These are phyloP conservation scores for Hucho hucho DNA, from an alignment of 2,113 vertebrate species.

Conservation along the genomic window DNA sequence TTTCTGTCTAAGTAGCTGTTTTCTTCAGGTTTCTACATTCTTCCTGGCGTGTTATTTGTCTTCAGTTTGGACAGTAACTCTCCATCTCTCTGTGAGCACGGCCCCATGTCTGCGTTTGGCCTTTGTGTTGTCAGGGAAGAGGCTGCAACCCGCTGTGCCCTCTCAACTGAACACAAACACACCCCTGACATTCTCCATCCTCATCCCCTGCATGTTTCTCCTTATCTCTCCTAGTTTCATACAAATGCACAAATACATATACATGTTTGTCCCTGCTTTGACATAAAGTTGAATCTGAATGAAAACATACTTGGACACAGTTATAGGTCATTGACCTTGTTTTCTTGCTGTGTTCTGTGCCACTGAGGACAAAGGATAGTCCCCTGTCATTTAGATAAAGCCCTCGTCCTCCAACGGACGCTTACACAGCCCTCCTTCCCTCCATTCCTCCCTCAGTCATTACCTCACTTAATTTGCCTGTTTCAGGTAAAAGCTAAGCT, in stretches of 20 bases:
- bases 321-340: conserved; percentile 34
- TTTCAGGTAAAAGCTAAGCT: background rate
- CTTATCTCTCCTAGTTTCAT: background rate
- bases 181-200: conserved; percentile 34
- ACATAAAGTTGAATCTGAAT: conserved; percentile 1
- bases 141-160: conserved; percentile 15
- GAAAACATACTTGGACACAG: conserved; percentile 40
- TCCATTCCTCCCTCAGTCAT: conserved; percentile 16
- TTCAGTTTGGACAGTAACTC: background rate
- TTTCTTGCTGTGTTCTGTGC: background rate
- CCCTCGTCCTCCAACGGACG: conserved; percentile 12
- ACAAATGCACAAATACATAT: background rate
- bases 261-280: background rate
- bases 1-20: background rate
- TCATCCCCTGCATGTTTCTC: conserved; percentile 10
- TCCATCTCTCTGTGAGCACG: background rate
- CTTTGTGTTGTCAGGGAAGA: background rate
- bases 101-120: conserved; percentile 12
- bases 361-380: background rate
- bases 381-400: conserved; percentile 30
- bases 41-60: background rate
- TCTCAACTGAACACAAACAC: conserved; percentile 37
- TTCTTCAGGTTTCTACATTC: background rate
- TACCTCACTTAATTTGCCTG: background rate
- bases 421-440: conserved; percentile 4